Evolutionary conservation across 2,888 invertebrate species (phyloP).

Genomic region (Polymixis flavicincta): DNA sequence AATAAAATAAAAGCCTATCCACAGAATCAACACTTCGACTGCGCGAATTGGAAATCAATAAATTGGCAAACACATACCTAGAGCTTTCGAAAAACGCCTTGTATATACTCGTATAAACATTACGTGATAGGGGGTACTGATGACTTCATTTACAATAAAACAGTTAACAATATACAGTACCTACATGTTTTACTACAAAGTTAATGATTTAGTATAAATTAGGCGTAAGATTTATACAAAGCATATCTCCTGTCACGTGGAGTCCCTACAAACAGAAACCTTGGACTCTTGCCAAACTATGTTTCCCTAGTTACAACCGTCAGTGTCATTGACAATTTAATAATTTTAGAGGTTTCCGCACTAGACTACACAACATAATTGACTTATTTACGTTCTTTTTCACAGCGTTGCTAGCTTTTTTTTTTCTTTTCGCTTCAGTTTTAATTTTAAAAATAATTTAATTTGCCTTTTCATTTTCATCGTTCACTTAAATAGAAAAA

Average conservation of each 20-base stretch:
- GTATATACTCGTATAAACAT: background rate
- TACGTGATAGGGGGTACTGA: background rate
- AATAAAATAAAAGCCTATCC: background rate
- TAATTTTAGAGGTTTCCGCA: slow-evolving; percentile 24
- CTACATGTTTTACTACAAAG: slow-evolving; percentile 13
- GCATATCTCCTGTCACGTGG: slow-evolving; percentile 44
- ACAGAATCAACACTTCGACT: background rate
- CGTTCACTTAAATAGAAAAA: background rate
- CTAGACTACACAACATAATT: background rate
- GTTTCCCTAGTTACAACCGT: slow-evolving; percentile 59
- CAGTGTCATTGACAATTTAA: slow-evolving; percentile 67
- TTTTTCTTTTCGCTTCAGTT: background rate
- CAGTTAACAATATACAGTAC: slow-evolving; percentile 12
- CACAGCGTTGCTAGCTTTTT: background rate
- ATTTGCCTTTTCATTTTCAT: background rate
- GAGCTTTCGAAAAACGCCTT: slow-evolving; percentile 7
- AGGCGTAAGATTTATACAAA: slow-evolving; percentile 36
- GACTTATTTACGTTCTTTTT: background rate
- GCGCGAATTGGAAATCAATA: background rate
- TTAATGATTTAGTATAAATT: slow-evolving; percentile 43
- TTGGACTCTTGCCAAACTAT: slow-evolving; percentile 75
- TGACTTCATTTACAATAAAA: slow-evolving; percentile 26
- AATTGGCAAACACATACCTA: background rate
- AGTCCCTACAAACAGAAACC: slow-evolving; percentile 55
- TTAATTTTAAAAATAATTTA: background rate